Percentiles rank a stretch among this genome's conserved stretches.
phyloP scores from a whole-genome alignment of 2,888 invertebrate species.

The Slavum lentiscoides region DNA sequence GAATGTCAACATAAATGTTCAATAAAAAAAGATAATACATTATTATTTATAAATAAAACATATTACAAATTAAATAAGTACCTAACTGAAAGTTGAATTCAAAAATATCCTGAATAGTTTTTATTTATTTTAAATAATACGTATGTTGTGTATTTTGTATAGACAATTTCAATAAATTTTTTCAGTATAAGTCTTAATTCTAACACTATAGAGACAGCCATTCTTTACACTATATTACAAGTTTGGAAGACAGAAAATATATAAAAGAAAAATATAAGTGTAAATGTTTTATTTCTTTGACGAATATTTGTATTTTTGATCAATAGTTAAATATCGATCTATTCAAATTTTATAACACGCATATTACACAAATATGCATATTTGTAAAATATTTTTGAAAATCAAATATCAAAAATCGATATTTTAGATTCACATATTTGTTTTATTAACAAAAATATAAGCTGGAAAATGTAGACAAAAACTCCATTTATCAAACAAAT shows the following conservation, averaged over 20 bases:
- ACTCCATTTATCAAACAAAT: too few species aligned
- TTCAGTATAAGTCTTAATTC: neutral
- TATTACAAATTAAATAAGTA: neutral
- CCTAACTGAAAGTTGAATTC: neutral
- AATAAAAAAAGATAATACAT: too few species aligned
- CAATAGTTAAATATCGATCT: constrained; percentile 4
- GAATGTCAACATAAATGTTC: too few species aligned
- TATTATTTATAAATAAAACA: too few species aligned
- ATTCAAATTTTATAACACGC: neutral
- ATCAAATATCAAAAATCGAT: neutral
- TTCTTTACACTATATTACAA: constrained; percentile 29
- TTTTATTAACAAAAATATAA: too few species aligned
- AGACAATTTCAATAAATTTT: neutral
- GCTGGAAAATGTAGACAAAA: too few species aligned
- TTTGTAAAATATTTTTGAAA: neutral
- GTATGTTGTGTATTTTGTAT: neutral
- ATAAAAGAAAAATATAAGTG: constrained; percentile 19
- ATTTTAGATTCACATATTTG: too few species aligned
- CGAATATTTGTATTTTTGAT: constrained; percentile 6
- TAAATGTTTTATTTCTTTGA: constrained; percentile 33
- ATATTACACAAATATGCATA: neutral
- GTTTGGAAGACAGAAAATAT: constrained; percentile 8
- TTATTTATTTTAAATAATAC: constrained; percentile 8
- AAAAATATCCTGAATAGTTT: neutral
- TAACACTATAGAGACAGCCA: constrained; percentile 14